These are phyloP conservation scores for Neria commutata DNA, from an alignment of 2,888 invertebrate species.

Conservation along the genomic window DNA sequence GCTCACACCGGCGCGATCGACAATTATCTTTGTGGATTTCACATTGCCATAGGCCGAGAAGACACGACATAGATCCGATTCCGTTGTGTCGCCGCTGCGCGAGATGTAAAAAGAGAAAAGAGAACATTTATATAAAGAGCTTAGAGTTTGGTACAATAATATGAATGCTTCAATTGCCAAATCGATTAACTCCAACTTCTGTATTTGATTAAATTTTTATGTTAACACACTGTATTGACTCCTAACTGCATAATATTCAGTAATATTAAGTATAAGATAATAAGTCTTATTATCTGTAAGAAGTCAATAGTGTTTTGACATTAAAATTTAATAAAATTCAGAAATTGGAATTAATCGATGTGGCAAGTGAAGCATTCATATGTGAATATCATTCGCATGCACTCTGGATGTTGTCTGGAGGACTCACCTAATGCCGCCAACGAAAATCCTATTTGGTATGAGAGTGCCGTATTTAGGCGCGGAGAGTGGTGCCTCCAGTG, in stretches of 20 bases:
- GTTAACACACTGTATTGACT: too few relatives aligned
- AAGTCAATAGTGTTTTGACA: too few relatives aligned
- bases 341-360: too few relatives aligned
- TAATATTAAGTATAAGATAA: too few relatives aligned
- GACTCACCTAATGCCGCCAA: slow-evolving; percentile 84
- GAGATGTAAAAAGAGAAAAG: background rate
- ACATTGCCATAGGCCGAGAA: slow-evolving; percentile 90
- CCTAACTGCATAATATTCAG: too few relatives aligned
- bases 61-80: slow-evolving; percentile 87
- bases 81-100: slow-evolving; percentile 79
- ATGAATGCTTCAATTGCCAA: too few relatives aligned
- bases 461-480: slow-evolving; percentile 77
- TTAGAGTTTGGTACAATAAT: background rate
- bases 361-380: background rate
- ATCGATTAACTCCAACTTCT: background rate
- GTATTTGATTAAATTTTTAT: background rate
- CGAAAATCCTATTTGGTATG: slow-evolving; percentile 94
- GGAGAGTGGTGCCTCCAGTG: slow-evolving; percentile 61
- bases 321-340: too few relatives aligned
- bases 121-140: background rate
- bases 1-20: slow-evolving; percentile 92
- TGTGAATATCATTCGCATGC: too few relatives aligned
- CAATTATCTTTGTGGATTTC: slow-evolving; percentile 92
- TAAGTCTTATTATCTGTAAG: too few relatives aligned
- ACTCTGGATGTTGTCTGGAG: background rate